phyloP scores from a whole-genome alignment of 2,797 vertebrate genomes.

The Smutsia temminckii region DNA sequence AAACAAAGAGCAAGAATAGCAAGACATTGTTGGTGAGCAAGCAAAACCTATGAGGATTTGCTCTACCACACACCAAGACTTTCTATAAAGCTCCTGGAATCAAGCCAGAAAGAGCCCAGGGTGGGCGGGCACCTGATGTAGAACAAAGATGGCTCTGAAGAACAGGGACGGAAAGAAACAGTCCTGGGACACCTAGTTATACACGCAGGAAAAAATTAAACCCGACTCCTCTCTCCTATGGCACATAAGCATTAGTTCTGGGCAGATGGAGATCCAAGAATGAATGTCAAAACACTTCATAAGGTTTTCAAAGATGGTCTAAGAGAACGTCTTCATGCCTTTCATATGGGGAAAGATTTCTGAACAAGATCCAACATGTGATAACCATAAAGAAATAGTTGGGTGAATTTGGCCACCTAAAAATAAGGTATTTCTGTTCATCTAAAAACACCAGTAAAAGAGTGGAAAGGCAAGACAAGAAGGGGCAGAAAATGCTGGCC shows the following conservation, averaged over 20 bases:
- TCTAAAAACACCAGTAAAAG: neutral
- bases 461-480: neutral
- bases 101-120: neutral
- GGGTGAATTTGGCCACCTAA: neutral
- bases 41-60: fast-evolving
- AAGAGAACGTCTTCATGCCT: neutral
- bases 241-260: neutral
- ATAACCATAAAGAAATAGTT: neutral
- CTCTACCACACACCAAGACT: fast-evolving
- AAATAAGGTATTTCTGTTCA: neutral
- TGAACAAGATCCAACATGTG: neutral
- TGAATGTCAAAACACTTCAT: neutral
- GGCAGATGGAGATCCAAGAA: neutral
- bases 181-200: neutral
- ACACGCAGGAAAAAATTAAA: fast-evolving
- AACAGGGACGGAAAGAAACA: fast-evolving
- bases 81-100: fast-evolving
- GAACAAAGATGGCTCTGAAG: neutral
- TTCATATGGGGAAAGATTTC: neutral
- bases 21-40: neutral
- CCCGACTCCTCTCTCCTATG: neutral
- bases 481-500: neutral
- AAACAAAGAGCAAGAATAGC: neutral
- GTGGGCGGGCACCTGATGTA: no score
- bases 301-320: neutral